These are phyloP conservation scores for Watsonalla cultraria DNA, from an alignment of 2,888 invertebrate genomes.

Conservation along the genomic window DNA sequence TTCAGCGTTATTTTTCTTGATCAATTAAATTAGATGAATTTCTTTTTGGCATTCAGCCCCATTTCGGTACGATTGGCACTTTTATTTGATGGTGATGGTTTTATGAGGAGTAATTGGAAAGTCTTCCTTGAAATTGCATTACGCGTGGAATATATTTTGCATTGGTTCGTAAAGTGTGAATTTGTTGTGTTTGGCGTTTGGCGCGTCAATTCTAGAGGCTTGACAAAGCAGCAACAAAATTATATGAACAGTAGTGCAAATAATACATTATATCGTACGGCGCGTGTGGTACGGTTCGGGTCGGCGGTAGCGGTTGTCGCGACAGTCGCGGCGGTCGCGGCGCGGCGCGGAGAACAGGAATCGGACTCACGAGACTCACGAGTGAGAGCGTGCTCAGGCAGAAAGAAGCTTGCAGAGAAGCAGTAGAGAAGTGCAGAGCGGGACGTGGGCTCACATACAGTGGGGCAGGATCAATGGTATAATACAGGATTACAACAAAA, in stretches of 20 bases:
- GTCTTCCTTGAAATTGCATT: too few species aligned
- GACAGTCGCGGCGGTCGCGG: conserved; percentile 28
- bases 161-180: conserved; percentile 9
- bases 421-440: conserved; percentile 79
- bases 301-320: conserved; percentile 27
- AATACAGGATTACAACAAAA: conserved; percentile 74
- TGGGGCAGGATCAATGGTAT: conserved; percentile 69
- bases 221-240: conserved; percentile 65
- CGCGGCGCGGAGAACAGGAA: conserved; percentile 35
- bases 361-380: conserved; percentile 62
- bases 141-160: conserved; percentile 2
- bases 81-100: not conserved
- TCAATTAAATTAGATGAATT: not conserved
- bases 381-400: conserved; percentile 76
- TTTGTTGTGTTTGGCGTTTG: conserved; percentile 37
- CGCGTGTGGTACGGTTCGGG: conserved; percentile 50
- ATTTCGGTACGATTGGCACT: conserved; percentile 10
- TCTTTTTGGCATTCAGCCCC: too few species aligned
- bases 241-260: conserved; percentile 63
- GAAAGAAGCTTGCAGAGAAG: conserved; percentile 79
- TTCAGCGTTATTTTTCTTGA: not conserved
- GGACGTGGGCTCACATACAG: conserved; percentile 75
- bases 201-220: conserved; percentile 61
- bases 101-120: too few species aligned
- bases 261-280: conserved; percentile 47